phyloP scores from a whole-genome alignment of 92 coral and sea anemone genomes.

The Pocillopora meandrina region DNA sequence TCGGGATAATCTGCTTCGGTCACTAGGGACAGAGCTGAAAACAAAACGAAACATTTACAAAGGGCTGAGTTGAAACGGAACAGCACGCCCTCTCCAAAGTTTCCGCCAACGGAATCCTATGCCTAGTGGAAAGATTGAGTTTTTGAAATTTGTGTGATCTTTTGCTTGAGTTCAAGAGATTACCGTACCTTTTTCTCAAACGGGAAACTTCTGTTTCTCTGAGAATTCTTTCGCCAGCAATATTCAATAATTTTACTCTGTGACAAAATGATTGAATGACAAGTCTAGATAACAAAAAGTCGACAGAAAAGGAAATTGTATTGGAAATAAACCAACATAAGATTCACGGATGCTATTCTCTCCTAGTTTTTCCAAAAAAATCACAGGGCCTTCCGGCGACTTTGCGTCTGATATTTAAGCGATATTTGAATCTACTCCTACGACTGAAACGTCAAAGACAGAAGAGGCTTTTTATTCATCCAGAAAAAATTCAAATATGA shows the following conservation, averaged over 20 bases:
- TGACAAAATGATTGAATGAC: no score
- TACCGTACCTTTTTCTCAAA: not conserved
- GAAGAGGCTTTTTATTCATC: no score
- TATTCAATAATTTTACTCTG: not conserved
- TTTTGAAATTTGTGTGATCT: not conserved
- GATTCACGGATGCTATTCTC: no score
- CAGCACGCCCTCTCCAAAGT: conserved; percentile 8
- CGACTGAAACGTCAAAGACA: no score
- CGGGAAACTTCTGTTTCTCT: not conserved
- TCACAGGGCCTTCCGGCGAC: no score
- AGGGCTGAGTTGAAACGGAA: conserved; percentile 34
- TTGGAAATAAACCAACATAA: no score
- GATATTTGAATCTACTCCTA: no score
- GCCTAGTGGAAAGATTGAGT: not conserved
- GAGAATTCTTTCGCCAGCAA: not conserved
- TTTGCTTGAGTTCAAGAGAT: not conserved
- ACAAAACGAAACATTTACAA: conserved; percentile 28
- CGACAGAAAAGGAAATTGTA: no score
- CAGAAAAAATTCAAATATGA: no score
- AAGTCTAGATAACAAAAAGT: no score
- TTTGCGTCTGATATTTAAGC: no score
- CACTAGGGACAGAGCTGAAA: not conserved
- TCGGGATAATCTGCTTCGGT: not conserved
- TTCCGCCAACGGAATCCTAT: conserved; percentile 10
- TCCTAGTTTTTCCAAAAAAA: no score